Evolutionary conservation across 2,113 vertebrate genomes (phyloP).

Genomic region (Pterocles gutturalis): DNA sequence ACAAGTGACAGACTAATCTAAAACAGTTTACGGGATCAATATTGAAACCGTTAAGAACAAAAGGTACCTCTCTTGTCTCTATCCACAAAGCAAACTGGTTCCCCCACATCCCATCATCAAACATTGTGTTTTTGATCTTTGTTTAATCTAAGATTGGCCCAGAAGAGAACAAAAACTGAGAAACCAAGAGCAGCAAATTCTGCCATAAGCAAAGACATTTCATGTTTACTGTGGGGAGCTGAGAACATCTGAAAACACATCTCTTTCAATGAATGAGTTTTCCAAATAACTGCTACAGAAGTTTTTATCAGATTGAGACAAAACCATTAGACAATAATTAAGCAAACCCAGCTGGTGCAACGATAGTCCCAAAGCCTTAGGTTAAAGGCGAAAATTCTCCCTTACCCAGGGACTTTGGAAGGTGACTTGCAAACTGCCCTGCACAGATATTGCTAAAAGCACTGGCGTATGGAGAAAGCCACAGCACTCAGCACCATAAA

Average conservation of each 20-base stretch:
- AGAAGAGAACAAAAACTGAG: not conserved
- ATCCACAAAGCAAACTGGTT: not conserved
- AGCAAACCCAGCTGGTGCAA: not conserved
- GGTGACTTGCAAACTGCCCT: not conserved
- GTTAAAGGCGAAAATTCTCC: not conserved
- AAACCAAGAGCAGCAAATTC: not conserved
- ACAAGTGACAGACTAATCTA: not conserved
- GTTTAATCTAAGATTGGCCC: not conserved
- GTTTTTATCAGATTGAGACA: not conserved
- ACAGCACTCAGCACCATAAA: not conserved
- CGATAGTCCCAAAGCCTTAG: not conserved
- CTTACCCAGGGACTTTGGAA: not conserved
- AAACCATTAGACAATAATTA: not conserved
- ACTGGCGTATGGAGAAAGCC: not conserved
- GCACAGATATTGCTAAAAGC: not conserved
- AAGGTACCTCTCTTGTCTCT: not conserved
- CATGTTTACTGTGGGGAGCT: not conserved
- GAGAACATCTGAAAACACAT: not conserved
- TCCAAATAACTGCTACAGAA: not conserved
- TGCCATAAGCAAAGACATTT: not conserved
- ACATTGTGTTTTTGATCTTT: not conserved
- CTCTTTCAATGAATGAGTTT: not conserved
- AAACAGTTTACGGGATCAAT: not conserved
- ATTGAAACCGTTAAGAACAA: not conserved
- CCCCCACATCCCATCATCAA: not conserved